phyloP scores from a whole-genome alignment of 2,113 vertebrate species.

The Scomber colias region DNA sequence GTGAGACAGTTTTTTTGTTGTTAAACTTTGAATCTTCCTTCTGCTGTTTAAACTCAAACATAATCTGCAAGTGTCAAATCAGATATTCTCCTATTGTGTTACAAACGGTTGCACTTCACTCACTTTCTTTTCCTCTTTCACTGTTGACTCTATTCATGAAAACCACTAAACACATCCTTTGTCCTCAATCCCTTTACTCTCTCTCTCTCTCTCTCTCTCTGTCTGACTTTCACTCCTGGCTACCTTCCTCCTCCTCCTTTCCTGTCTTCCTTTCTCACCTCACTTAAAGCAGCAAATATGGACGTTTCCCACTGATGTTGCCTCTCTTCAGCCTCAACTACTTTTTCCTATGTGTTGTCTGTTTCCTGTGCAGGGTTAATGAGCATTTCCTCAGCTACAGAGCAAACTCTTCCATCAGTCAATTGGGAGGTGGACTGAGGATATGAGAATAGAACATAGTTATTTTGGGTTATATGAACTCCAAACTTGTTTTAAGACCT shows the following conservation, averaged over 20 bases:
- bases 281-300: not conserved
- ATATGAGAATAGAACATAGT: not conserved
- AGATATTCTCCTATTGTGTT: not conserved
- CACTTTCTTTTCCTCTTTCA: not conserved
- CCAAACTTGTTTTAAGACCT: too few species aligned
- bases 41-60: too few species aligned
- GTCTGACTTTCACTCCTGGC: conserved; percentile 21
- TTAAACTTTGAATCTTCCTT: too few species aligned
- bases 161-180: not conserved
- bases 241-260: conserved; percentile 10
- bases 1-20: too few species aligned
- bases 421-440: not conserved
- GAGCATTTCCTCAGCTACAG: conserved; percentile 13
- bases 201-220: not conserved
- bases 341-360: conserved; percentile 23
- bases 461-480: too few species aligned
- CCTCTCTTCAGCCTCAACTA: conserved; percentile 1
- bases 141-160: not conserved
- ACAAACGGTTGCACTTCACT: not conserved
- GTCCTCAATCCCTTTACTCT: not conserved
- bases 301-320: conserved; percentile 19
- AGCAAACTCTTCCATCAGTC: not conserved
- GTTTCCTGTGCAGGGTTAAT: conserved; percentile 45
- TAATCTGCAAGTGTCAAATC: not conserved
- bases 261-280: conserved; percentile 3